Evolutionary conservation across 2,797 vertebrate species (phyloP), one percentile per base, ranked within the genome.

Genomic region (Sternotherus odoratus): DNA sequence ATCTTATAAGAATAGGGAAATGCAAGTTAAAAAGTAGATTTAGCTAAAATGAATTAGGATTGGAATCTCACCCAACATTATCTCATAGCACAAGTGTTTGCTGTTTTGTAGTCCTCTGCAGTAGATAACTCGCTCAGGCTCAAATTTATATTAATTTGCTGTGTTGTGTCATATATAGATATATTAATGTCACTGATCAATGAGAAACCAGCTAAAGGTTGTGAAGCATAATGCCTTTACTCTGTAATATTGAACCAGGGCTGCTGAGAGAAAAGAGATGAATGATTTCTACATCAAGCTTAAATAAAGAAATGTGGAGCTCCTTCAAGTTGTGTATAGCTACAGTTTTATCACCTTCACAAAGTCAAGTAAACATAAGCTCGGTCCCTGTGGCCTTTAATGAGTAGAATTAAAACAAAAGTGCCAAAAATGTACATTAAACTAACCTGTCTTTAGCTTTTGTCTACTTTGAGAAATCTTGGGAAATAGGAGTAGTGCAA

Each of bases 91-190:
- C 1, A 1, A 10, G 60, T 77, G 86, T 39, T 75, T 53, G 79
- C 4, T 74, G 17, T 77, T 95, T 94, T 88, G 15, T 46, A 82
- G 60, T 79, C 46, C 54, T 53, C 33, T 6, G 57, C 17, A 48
- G 57, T 1, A 90, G 63, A 87, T 3, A 89, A 85, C 56, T 87
- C 79, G 28, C 84, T 91, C 46, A 86, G 69, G 77, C 69, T 92
- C 69, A 96, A 91, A 94, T 94, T 94, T 88, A n/a, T 96, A 88
- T 91, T 95, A 78, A 93, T 97, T 95, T 93, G 16, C 72, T 92
- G 1, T 84, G 8, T 93, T 69, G 49, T 90, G 54, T 77, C 94
- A 89, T 77, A 75, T n/a, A 69, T 7, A 93, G 87, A 81, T 95
- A 81, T 81, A 91, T 92, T 94, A 79, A 89, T 43, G 77, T 77